A percentile compares a stretch with the other conserved stretches of the same genome.
Conservation (phyloP, 2,888 invertebrate genomes). For the Dasypogon diadema region DNA sequence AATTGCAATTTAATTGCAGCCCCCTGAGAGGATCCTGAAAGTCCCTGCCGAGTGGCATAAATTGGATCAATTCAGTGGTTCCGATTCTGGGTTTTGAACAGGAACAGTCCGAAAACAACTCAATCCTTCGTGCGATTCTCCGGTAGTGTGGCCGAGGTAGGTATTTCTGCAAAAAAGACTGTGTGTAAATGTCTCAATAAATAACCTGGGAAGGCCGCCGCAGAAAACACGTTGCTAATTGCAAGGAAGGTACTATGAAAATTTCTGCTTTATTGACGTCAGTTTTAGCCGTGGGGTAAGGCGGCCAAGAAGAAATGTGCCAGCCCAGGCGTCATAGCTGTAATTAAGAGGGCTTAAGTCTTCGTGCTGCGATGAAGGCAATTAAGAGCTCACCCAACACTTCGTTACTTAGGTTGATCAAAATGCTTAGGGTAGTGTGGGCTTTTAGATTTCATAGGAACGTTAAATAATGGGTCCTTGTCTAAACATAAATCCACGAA, state of each 20-base stretch:
- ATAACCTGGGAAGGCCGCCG: neutral
- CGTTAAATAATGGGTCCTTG: too few species aligned
- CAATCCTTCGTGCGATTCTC: neutral
- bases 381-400: neutral
- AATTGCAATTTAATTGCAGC: constrained; percentile 51
- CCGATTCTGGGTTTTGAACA: neutral
- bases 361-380: neutral
- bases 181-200: neutral
- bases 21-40: neutral
- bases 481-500: too few species aligned
- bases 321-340: neutral
- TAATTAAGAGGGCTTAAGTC: neutral
- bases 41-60: neutral
- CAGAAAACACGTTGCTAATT: neutral
- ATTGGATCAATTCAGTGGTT: neutral
- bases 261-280: neutral
- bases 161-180: neutral
- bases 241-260: neutral
- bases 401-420: neutral
- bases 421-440: too few species aligned
- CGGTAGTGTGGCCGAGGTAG: neutral
- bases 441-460: too few species aligned
- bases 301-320: neutral
- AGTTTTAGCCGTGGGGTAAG: neutral
- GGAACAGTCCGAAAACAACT: neutral